phyloP scores from a whole-genome alignment of 2,888 invertebrate genomes.

The Entomobrya proxima region DNA sequence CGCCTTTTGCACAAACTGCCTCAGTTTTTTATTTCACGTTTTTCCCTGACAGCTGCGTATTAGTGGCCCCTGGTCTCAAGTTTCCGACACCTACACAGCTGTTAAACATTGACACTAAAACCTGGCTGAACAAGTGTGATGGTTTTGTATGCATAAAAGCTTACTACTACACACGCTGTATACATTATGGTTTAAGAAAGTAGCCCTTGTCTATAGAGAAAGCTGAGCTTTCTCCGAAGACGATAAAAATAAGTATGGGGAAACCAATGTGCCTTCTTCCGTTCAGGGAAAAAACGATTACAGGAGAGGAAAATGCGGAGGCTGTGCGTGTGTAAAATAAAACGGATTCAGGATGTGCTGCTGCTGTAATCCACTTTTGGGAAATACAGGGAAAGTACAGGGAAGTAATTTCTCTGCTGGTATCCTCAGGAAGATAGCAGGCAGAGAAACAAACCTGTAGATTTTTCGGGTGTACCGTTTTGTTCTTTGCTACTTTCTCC shows the following conservation, averaged over 20 bases:
- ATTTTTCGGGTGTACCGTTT: conserved; percentile 11
- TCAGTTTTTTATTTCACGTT: background rate
- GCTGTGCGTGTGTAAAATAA: background rate
- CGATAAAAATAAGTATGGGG: background rate
- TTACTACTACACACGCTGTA: no score
- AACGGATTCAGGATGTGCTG: background rate
- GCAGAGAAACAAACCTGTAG: conserved; percentile 52
- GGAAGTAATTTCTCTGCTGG: background rate
- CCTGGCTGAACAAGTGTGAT: background rate
- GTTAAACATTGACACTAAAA: conserved; percentile 52
- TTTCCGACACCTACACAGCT: conserved; percentile 66
- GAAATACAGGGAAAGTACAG: conserved; percentile 14
- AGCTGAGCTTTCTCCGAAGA: background rate
- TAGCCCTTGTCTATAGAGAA: background rate
- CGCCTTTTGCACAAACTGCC: background rate
- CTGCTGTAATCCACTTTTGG: conserved; percentile 4
- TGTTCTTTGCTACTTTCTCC: background rate
- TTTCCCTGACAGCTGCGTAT: conserved; percentile 58
- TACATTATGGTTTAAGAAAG: no score
- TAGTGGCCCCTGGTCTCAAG: conserved; percentile 39
- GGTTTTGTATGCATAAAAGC: no score
- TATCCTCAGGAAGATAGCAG: background rate
- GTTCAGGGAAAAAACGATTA: background rate
- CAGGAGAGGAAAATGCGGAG: background rate
- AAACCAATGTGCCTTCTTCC: background rate